These are phyloP conservation scores for Todiramphus chloris DNA, from an alignment of 2,113 vertebrate genomes.

Conservation along the genomic window DNA sequence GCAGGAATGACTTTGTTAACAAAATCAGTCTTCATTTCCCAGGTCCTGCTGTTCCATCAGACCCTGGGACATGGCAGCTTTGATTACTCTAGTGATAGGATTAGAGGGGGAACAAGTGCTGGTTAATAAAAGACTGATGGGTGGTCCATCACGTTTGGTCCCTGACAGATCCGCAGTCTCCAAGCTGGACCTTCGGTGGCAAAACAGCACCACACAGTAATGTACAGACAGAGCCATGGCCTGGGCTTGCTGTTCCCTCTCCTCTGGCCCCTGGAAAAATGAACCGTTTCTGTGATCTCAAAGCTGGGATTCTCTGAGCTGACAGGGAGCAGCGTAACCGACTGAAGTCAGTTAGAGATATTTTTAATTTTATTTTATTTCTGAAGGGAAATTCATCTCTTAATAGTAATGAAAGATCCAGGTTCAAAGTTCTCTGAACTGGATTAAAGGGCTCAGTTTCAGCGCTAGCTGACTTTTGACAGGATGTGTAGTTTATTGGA, in stretches of 20 bases:
- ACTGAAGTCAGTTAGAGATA: background rate
- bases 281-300: background rate
- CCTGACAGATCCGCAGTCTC: conserved; percentile 41
- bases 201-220: background rate
- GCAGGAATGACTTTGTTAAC: conserved; percentile 71
- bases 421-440: background rate
- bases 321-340: background rate
- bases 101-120: conserved; percentile 43
- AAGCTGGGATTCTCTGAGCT: background rate
- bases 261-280: background rate
- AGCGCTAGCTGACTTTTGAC: background rate
- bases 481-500: background rate
- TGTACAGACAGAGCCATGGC: background rate
- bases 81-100: conserved; percentile 46
- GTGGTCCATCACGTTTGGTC: conserved; percentile 59
- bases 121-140: conserved; percentile 50
- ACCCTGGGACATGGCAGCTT: conserved; percentile 46
- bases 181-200: conserved; percentile 25
- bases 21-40: conserved; percentile 72
- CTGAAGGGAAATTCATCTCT: background rate
- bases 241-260: background rate
- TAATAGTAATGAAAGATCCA: background rate
- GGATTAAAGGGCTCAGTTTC: background rate
- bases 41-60: conserved; percentile 71
- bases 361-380: background rate